phyloP scores from a whole-genome alignment of 53 echinoderm and acorn worm genomes.

The Astropecten irregularis region DNA sequence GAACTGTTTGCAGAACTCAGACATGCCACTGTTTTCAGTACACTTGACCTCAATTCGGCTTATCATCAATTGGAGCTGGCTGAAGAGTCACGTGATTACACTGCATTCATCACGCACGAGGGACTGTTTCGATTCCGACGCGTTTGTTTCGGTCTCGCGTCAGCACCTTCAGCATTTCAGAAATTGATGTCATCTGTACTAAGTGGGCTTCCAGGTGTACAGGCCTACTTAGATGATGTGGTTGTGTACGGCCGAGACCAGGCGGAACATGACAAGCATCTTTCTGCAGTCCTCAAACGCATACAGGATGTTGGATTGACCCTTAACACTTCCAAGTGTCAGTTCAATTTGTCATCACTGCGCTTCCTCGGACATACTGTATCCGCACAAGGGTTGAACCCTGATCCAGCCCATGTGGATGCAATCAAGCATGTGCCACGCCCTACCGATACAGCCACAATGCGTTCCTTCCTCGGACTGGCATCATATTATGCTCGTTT shows the following conservation, averaged over 20 bases:
- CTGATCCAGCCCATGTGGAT: conserved; percentile 42
- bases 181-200: conserved; percentile 57
- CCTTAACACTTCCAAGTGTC: conserved; percentile 41
- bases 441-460: conserved; percentile 29
- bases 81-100: conserved; percentile 60
- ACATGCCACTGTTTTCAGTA: conserved; percentile 39
- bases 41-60: conserved; percentile 61
- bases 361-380: conserved; percentile 55
- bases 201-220: conserved; percentile 50
- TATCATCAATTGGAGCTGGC: conserved; percentile 61
- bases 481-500: conserved; percentile 31
- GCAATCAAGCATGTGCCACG: conserved; percentile 24
- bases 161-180: conserved; percentile 72
- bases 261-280: conserved; percentile 48
- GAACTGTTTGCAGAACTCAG: conserved; percentile 56
- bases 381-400: conserved; percentile 11
- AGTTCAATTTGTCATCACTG: conserved; percentile 35
- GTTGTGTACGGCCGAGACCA: conserved; percentile 50
- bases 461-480: conserved; percentile 43
- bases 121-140: conserved; percentile 55
- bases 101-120: conserved; percentile 69
- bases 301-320: conserved; percentile 35
- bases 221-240: conserved; percentile 61
- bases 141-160: conserved; percentile 66
- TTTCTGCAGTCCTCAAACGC: not conserved